phyloP scores from a whole-genome alignment of 2,888 invertebrate species.

The Cylindroiulus punctatus region DNA sequence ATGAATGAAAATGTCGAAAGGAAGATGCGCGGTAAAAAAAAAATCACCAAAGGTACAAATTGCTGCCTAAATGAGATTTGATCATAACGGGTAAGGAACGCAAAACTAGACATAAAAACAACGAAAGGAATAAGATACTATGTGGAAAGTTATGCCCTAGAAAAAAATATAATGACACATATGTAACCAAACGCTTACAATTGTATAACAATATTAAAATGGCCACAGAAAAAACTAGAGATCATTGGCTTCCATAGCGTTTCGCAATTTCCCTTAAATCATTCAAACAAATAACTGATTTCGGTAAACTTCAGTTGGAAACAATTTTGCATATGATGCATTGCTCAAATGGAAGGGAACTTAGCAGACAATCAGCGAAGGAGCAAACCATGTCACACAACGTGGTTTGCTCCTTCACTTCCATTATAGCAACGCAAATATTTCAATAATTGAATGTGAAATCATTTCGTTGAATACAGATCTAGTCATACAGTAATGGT shows the following conservation, averaged over 20 bases:
- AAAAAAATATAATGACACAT: slow-evolving; percentile 27
- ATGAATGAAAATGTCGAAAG: slow-evolving; percentile 12
- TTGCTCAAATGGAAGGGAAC: too few relatives aligned
- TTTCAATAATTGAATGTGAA: background rate
- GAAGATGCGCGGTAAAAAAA: slow-evolving; percentile 1
- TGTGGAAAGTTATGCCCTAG: slow-evolving; percentile 38
- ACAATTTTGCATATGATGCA: too few relatives aligned
- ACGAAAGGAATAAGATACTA: background rate
- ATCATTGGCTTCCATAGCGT: slow-evolving; percentile 39
- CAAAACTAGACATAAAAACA: slow-evolving; percentile 5
- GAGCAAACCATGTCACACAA: too few relatives aligned
- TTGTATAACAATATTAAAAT: slow-evolving; percentile 20
- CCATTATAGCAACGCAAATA: background rate
- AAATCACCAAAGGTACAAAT: slow-evolving; percentile 1
- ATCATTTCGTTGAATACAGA: background rate
- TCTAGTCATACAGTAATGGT: slow-evolving; percentile 20
- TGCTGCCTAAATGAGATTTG: slow-evolving; percentile 45
- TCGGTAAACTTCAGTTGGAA: background rate
- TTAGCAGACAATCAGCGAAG: too few relatives aligned
- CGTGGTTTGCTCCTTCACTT: too few relatives aligned
- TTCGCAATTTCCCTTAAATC: background rate
- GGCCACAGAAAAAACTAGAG: slow-evolving; percentile 41
- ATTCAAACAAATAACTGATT: background rate
- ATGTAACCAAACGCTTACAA: slow-evolving; percentile 23
- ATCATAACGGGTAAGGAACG: background rate